These are phyloP conservation scores for Musca domestica DNA, from an alignment of 1,140 invertebrate genomes.

Conservation along the genomic window DNA sequence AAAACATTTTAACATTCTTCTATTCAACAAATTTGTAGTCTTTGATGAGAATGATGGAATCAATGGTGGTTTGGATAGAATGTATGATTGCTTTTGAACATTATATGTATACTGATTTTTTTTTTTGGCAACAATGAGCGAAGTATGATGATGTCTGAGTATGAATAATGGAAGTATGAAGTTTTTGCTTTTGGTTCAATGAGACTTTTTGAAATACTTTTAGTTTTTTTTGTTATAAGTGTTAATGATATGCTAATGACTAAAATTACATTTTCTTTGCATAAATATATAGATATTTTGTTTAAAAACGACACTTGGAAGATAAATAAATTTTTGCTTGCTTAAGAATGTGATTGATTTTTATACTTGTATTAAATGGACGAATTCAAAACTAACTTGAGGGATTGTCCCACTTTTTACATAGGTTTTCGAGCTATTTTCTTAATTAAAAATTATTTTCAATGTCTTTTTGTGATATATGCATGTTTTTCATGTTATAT, in stretches of 20 bases:
- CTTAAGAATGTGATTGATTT: neutral
- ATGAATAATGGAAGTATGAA: conserved; percentile 11
- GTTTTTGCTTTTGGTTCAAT: neutral
- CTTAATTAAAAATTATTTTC: neutral
- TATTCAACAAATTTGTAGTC: no score
- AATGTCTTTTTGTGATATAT: neutral
- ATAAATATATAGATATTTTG: conserved; percentile 26
- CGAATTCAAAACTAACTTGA: neutral
- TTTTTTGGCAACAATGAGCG: conserved; percentile 17
- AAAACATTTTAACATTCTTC: no score
- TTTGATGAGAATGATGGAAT: no score
- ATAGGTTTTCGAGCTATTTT: neutral
- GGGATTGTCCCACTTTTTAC: neutral
- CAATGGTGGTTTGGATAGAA: no score
- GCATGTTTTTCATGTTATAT: neutral
- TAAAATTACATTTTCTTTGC: conserved; percentile 27
- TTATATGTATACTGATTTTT: neutral
- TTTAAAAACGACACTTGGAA: conserved; percentile 20
- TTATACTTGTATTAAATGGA: neutral
- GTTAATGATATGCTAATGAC: conserved; percentile 16
- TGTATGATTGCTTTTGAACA: no score
- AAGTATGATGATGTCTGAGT: neutral
- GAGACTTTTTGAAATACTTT: neutral
- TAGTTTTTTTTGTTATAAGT: conserved; percentile 2
- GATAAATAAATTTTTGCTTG: neutral